Conservation (phyloP, 2,888 invertebrate genomes). For the Oligia latruncula region DNA sequence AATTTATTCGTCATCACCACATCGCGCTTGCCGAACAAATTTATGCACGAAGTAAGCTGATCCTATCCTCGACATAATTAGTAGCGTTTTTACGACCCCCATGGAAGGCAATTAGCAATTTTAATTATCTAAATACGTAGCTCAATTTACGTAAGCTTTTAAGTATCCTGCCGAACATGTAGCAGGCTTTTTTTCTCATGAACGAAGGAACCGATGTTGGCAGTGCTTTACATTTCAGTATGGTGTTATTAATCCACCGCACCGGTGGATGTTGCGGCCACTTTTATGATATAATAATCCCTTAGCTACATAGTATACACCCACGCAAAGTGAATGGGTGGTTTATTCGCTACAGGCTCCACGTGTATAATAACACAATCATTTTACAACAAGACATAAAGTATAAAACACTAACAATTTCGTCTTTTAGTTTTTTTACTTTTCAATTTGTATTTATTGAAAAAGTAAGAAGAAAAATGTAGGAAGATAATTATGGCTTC, state of each 20-base stretch:
- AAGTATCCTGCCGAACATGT: conserved; percentile 13
- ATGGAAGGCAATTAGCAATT: conserved; percentile 25
- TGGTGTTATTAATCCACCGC: conserved; percentile 30
- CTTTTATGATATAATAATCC: conserved; percentile 48
- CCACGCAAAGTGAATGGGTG: conserved; percentile 34
- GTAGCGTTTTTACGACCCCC: conserved; percentile 16
- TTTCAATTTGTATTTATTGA: conserved; percentile 2
- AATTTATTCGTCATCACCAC: conserved; percentile 1
- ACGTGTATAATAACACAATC: conserved; percentile 13
- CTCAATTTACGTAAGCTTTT: conserved; percentile 30
- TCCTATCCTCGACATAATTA: conserved; percentile 24
- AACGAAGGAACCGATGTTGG: conserved; percentile 13
- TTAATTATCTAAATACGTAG: conserved; percentile 31
- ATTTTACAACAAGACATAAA: conserved; percentile 18
- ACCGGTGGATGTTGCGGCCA: conserved; percentile 25
- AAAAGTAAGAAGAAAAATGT: conserved; percentile 1
- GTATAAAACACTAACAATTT: conserved; percentile 4
- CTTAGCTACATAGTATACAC: conserved; percentile 31
- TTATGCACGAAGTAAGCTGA: conserved; percentile 26
- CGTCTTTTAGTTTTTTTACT: neutral
- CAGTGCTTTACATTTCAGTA: conserved; percentile 23
- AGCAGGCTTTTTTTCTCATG: neutral
- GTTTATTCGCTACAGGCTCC: conserved; percentile 28
- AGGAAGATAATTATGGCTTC: neutral
- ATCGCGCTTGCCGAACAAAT: neutral